Conservation (phyloP, 2,113 vertebrate species). For the Ptychochromis oligacanthus region DNA sequence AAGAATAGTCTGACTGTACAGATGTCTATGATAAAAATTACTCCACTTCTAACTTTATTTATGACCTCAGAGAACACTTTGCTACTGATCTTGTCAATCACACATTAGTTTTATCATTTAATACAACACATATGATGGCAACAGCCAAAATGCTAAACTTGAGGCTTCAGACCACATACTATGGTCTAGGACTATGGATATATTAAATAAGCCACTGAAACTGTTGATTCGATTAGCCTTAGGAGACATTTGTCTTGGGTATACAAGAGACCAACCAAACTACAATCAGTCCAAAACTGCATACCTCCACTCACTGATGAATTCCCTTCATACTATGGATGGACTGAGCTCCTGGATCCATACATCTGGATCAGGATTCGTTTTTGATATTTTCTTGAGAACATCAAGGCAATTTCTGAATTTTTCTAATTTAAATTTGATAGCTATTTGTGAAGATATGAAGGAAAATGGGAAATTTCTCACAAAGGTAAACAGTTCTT, state of each 20-base stretch:
- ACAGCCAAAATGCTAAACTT: too few relatives aligned
- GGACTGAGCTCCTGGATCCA: background rate
- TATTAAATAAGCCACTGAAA: too few relatives aligned
- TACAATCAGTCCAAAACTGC: background rate
- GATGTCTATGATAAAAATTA: background rate
- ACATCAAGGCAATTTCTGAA: background rate
- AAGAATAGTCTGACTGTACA: accelerated
- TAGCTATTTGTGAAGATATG: background rate
- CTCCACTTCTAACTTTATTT: background rate
- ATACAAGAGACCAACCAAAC: background rate
- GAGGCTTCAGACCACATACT: too few relatives aligned
- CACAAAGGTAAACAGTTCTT: too few relatives aligned
- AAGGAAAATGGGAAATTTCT: too few relatives aligned
- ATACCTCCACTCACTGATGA: background rate
- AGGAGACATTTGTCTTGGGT: too few relatives aligned
- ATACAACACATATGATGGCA: too few relatives aligned
- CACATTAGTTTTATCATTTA: background rate
- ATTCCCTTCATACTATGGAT: too few relatives aligned
- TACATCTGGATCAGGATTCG: background rate
- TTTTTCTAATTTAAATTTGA: background rate
- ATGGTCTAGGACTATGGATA: too few relatives aligned
- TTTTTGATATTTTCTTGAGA: accelerated
- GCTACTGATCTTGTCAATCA: background rate
- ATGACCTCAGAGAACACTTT: accelerated
- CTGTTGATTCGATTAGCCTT: too few relatives aligned